Evolutionary conservation across 1,140 invertebrate genomes (phyloP).

Genomic region (Macrotrachela quadricornifera): DNA sequence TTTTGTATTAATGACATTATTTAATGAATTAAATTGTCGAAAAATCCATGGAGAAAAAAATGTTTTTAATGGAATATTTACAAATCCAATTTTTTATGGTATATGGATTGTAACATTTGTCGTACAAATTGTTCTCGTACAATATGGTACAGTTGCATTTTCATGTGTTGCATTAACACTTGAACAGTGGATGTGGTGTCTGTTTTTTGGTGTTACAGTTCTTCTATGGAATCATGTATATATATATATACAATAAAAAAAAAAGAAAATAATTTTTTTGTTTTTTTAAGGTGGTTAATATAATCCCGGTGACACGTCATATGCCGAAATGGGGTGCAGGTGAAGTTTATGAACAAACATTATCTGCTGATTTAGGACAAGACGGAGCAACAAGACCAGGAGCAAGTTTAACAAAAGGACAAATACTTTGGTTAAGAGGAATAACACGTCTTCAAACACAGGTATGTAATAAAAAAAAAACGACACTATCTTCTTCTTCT

Average conservation of each 20-base stretch:
- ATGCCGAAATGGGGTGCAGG: slow-evolving; percentile 8
- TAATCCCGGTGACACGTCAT: neutral
- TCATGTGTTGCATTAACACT: slow-evolving; percentile 63
- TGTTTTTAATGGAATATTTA: slow-evolving; percentile 67
- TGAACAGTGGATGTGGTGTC: slow-evolving; percentile 96
- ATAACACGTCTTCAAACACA: slow-evolving; percentile 93
- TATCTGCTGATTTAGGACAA: no score
- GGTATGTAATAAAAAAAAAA: slow-evolving; percentile 36
- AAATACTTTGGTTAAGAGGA: slow-evolving; percentile 96
- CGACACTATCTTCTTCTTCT: no score
- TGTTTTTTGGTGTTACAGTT: slow-evolving; percentile 83
- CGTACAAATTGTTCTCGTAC: slow-evolving; percentile 76
- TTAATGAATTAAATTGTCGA: slow-evolving; percentile 96
- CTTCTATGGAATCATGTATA: slow-evolving; percentile 82
- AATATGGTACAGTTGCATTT: slow-evolving; percentile 89
- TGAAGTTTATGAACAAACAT: slow-evolving; percentile 9
- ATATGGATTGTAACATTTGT: slow-evolving; percentile 86
- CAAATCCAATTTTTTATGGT: slow-evolving; percentile 90
- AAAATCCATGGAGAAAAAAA: slow-evolving; percentile 98
- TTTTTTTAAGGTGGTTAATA: no score
- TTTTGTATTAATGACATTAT: slow-evolving; percentile 99
- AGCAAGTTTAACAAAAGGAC: slow-evolving; percentile 55
- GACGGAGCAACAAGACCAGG: no score
- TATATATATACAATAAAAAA: no score
- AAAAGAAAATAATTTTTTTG: no score